Base-by-base conservation (phyloP, 1,140 invertebrate species). In the Caenorhabditis remanei region DNA sequence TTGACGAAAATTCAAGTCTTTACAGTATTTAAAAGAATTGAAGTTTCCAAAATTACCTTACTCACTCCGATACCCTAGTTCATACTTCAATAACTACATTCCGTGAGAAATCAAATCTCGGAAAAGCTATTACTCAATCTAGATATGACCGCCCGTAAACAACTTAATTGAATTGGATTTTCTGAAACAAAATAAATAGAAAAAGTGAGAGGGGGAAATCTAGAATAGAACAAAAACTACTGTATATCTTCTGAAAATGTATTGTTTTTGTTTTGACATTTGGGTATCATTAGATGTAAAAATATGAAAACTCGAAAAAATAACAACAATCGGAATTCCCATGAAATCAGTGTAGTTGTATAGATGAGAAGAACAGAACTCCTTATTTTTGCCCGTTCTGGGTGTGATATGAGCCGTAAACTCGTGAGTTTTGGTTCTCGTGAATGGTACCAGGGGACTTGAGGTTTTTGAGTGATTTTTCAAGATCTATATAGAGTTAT, bases 281-380 rank as follows among this genome's bases (percentile, higher is more conserved):
- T 11, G 61, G 14, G 2, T 40, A 14, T 65, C 24, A 40, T 32
- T 40, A 40, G 61, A 21, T 50, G 19, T 19, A 8, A 58, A 19
- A 32, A 63, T 40, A 32, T 24, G 21, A 46, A 71, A 71, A 43
- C 14, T 71, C 21, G 6, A 5, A 46, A 71, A 71, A 65, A 65
- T 16, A 40, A 40, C 8, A 65, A 65, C 16, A 14, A 40, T 40
- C 8, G 9, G 9, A 65, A 40, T 43, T 71, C 40, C 65, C 65
- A 71, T 71, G 65, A 71, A 71, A 71, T 71, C 41, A 16, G 41
- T 43, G 46, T 71, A 32, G 65, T 71, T 7, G 65, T 65, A 65
- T 65, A 41, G 32, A 40, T 40, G 8, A 58, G 16, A n/a, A 19
- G 8, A 58, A 58, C n/a, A 21, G 8, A 8, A 5, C n/a, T 58